These are phyloP conservation scores for Amphibalanus amphitrite DNA, from an alignment of 1,140 invertebrate genomes.

Conservation along the genomic window DNA sequence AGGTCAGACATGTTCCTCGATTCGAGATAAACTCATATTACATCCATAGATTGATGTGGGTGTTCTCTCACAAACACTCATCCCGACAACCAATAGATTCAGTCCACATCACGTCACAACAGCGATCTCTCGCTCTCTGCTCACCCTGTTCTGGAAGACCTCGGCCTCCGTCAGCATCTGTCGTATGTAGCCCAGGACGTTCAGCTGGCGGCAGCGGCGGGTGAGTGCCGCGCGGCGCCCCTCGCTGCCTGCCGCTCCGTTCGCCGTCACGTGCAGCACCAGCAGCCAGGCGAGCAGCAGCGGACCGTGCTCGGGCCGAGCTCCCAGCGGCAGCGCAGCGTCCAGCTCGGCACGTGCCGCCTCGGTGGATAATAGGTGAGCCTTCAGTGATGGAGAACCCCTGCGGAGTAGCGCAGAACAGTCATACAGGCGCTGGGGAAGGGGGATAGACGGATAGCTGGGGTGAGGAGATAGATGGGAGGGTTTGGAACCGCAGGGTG, in stretches of 20 bases:
- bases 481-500: too few species aligned
- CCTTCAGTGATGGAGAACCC: not conserved
- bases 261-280: slow-evolving; percentile 5
- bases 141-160: not conserved
- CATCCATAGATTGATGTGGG: too few species aligned
- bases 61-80: too few species aligned
- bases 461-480: too few species aligned
- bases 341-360: not conserved
- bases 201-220: not conserved
- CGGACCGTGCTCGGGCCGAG: slow-evolving; percentile 8
- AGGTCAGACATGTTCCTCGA: too few species aligned
- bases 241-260: slow-evolving; percentile 4
- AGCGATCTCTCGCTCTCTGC: too few species aligned
- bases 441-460: too few species aligned
- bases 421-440: too few species aligned
- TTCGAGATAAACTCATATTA: too few species aligned
- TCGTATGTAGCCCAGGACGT: not conserved
- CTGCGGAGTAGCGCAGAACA: not conserved
- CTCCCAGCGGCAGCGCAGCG: not conserved
- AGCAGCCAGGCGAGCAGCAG: slow-evolving; percentile 12
- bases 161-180: not conserved
- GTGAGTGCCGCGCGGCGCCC: not conserved
- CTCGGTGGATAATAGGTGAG: not conserved
- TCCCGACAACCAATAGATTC: too few species aligned
- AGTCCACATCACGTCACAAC: too few species aligned